Conservation (phyloP, 2,888 invertebrate species). For the Eledone cirrhosa region DNA sequence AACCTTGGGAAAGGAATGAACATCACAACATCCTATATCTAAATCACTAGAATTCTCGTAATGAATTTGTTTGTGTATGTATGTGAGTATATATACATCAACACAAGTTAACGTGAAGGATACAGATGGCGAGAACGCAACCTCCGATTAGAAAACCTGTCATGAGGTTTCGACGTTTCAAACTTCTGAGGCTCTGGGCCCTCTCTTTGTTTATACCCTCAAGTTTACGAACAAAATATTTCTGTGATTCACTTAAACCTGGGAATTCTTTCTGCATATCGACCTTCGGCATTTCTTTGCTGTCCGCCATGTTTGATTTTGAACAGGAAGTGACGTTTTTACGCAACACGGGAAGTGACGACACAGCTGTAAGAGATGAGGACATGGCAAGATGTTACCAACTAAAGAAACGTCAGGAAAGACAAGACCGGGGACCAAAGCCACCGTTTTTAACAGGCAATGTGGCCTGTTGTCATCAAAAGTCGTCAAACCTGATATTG, state of each 20-base stretch:
- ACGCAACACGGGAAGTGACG: too few relatives aligned
- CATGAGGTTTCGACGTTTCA: constrained; percentile 76
- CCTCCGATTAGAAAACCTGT: constrained; percentile 76
- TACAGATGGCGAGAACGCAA: constrained; percentile 74
- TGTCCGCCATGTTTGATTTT: constrained; percentile 46
- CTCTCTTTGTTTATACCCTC: constrained; percentile 81
- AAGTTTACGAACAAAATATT: constrained; percentile 81
- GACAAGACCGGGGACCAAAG: too few relatives aligned
- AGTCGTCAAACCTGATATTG: too few relatives aligned
- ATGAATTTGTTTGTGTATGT: background rate
- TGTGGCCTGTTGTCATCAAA: too few relatives aligned
- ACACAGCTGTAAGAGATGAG: too few relatives aligned
- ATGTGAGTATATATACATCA: background rate
- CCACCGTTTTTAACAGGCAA: too few relatives aligned
- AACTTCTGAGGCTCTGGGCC: constrained; percentile 74
- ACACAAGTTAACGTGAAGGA: constrained; percentile 64
- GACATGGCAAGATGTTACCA: too few relatives aligned
- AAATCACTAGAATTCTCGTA: background rate
- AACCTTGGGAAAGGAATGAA: background rate
- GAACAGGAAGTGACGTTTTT: too few relatives aligned
- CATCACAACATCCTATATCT: background rate
- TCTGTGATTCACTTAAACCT: constrained; percentile 70
- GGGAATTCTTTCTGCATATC: constrained; percentile 67
- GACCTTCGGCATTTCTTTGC: constrained; percentile 71
- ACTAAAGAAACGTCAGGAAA: too few relatives aligned